phyloP scores from a whole-genome alignment of 1,140 invertebrate genomes.

The Pemphigus obesinymphae region DNA sequence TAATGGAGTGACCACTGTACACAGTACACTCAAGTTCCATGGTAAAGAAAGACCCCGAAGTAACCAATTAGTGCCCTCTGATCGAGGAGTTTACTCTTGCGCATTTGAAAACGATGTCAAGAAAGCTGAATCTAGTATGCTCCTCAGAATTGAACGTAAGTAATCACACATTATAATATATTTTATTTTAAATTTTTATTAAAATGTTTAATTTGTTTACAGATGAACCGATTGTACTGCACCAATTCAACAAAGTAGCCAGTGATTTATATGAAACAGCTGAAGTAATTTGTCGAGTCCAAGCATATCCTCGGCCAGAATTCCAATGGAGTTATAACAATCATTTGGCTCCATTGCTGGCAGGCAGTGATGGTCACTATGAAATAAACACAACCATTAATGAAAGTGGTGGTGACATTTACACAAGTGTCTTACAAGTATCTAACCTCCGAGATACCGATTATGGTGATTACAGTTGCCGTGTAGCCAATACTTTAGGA shows the following conservation, averaged over 20 bases:
- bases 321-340: conserved; percentile 84
- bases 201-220: conserved; percentile 45
- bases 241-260: conserved; percentile 82
- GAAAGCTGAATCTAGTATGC: conserved; percentile 77
- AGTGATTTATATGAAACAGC: conserved; percentile 78
- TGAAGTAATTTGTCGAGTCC: conserved; percentile 78
- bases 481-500: conserved; percentile 70
- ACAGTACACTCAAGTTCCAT: conserved; percentile 73
- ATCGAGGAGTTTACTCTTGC: conserved; percentile 82
- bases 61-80: conserved; percentile 72
- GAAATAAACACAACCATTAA: conserved; percentile 73
- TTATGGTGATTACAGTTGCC: conserved; percentile 85
- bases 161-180: conserved; percentile 45
- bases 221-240: conserved; percentile 78
- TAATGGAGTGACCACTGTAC: conserved; percentile 73
- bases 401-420: conserved; percentile 72
- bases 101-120: conserved; percentile 85
- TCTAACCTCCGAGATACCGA: conserved; percentile 70
- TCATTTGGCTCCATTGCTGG: conserved; percentile 64
- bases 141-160: conserved; percentile 82
- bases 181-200: not conserved
- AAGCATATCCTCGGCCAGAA: conserved; percentile 84
- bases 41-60: conserved; percentile 68
- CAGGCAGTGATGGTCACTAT: conserved; percentile 77
- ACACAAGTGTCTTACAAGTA: conserved; percentile 70